A percentile compares a stretch with the other conserved stretches of the same genome.
phyloP scores from a whole-genome alignment of 2,888 invertebrate species.

The Hedya salicella region DNA sequence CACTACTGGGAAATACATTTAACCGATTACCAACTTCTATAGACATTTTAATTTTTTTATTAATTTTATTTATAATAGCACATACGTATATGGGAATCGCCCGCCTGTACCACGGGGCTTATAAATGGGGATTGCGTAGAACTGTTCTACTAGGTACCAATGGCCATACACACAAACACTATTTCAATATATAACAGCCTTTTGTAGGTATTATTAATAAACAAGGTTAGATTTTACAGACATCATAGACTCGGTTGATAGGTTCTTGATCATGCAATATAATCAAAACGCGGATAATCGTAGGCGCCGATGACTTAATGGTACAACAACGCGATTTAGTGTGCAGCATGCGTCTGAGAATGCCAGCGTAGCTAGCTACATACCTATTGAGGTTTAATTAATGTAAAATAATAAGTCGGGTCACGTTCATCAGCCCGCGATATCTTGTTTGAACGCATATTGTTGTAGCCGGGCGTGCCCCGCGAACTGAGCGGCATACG shows the following conservation, averaged over 20 bases:
- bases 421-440: conserved; percentile 33
- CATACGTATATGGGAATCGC: too few relatives aligned
- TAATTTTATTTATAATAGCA: background rate
- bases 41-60: background rate
- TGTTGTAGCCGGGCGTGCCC: conserved; percentile 32
- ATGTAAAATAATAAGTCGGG: conserved; percentile 23
- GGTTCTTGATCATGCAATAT: too few relatives aligned
- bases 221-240: too few relatives aligned
- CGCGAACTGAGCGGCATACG: conserved; percentile 32
- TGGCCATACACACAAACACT: too few relatives aligned
- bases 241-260: too few relatives aligned
- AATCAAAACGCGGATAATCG: too few relatives aligned
- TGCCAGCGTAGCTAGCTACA: background rate
- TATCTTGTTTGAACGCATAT: conserved; percentile 21
- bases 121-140: too few relatives aligned
- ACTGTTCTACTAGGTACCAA: too few relatives aligned
- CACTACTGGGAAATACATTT: conserved; percentile 17
- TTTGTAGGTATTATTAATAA: too few relatives aligned
- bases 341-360: background rate
- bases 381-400: conserved; percentile 1
- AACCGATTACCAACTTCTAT: background rate
- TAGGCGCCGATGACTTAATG: too few relatives aligned
- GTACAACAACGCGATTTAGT: background rate
- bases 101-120: too few relatives aligned
- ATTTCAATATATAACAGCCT: too few relatives aligned